phyloP scores from a whole-genome alignment of 2,888 invertebrate species.

The Caenorhabditis angaria region DNA sequence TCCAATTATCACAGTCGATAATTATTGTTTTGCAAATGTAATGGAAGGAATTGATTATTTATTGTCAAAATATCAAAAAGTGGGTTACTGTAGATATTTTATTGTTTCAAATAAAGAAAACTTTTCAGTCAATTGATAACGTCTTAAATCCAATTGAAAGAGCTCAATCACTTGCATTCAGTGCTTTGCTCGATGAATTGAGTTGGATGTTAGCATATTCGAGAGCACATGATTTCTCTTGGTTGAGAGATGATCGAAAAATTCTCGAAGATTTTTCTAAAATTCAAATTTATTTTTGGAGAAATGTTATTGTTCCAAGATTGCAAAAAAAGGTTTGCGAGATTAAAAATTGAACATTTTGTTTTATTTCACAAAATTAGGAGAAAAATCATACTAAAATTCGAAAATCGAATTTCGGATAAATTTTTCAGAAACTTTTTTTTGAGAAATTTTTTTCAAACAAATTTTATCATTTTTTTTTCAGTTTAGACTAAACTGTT shows the following conservation, averaged over 20 bases:
- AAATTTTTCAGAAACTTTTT: too few relatives aligned
- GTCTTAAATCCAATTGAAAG: conserved; percentile 30
- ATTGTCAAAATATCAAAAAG: conserved; percentile 33
- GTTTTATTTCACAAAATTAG: too few relatives aligned
- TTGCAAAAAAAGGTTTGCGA: conserved; percentile 32
- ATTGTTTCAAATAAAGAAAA: not conserved
- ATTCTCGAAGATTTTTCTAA: conserved; percentile 36
- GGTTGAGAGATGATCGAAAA: conserved; percentile 36
- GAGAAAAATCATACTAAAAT: too few relatives aligned
- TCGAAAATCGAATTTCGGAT: too few relatives aligned
- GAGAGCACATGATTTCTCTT: conserved; percentile 29
- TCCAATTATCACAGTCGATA: conserved; percentile 31
- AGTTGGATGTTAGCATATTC: conserved; percentile 44
- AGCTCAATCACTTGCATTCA: conserved; percentile 39
- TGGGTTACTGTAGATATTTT: not conserved
- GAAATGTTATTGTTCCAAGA: conserved; percentile 37
- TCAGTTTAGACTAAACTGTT: too few relatives aligned
- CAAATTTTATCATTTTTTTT: too few relatives aligned
- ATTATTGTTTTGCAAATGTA: conserved; percentile 30
- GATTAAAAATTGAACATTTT: too few relatives aligned
- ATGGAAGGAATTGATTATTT: conserved; percentile 43
- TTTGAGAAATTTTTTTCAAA: too few relatives aligned
- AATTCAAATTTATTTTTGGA: conserved; percentile 34
- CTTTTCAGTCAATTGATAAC: conserved; percentile 28
- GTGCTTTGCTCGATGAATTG: conserved; percentile 37